A percentile compares a stretch with the other conserved stretches of the same genome.
Conservation (phyloP, 2,888 invertebrate genomes). For the Mesorhabditis spiculigera region DNA sequence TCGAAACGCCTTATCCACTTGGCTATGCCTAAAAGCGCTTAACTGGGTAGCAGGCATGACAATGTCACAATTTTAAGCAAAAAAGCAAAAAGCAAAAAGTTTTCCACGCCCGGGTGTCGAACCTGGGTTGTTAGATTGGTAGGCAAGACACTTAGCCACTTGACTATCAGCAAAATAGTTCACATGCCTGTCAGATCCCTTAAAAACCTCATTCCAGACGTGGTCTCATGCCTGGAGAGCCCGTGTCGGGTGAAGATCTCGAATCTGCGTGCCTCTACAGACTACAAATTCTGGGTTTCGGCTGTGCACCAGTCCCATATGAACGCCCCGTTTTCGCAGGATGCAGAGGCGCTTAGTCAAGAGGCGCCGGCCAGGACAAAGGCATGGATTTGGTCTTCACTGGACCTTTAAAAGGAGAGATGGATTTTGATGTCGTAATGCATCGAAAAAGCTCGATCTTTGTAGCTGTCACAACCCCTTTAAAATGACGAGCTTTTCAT, state of each 20-base stretch:
- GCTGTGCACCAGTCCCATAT: conserved; percentile 53
- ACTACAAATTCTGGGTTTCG: conserved; percentile 56
- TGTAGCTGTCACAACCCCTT: background rate
- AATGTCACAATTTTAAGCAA: too few relatives aligned
- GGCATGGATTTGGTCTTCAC: background rate
- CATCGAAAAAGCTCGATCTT: background rate
- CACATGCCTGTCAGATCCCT: too few relatives aligned
- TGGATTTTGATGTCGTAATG: background rate
- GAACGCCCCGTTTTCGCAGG: conserved; percentile 44
- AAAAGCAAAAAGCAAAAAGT: too few relatives aligned
- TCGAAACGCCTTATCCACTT: too few relatives aligned
- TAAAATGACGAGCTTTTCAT: background rate
- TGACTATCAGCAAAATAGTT: too few relatives aligned
- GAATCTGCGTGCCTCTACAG: conserved; percentile 50
- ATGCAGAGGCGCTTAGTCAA: conserved; percentile 49
- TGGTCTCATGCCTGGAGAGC: conserved; percentile 43
- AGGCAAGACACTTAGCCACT: too few relatives aligned
- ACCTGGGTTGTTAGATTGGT: too few relatives aligned
- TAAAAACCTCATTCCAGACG: conserved; percentile 34
- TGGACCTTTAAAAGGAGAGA: too few relatives aligned
- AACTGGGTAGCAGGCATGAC: too few relatives aligned
- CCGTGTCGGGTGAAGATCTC: conserved; percentile 54
- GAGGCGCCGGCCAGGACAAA: conserved; percentile 23
- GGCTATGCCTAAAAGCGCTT: too few relatives aligned
- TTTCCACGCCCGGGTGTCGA: too few relatives aligned